Evolutionary conservation across 2,113 vertebrate genomes (phyloP).

Genomic region (Prunella himalayana): DNA sequence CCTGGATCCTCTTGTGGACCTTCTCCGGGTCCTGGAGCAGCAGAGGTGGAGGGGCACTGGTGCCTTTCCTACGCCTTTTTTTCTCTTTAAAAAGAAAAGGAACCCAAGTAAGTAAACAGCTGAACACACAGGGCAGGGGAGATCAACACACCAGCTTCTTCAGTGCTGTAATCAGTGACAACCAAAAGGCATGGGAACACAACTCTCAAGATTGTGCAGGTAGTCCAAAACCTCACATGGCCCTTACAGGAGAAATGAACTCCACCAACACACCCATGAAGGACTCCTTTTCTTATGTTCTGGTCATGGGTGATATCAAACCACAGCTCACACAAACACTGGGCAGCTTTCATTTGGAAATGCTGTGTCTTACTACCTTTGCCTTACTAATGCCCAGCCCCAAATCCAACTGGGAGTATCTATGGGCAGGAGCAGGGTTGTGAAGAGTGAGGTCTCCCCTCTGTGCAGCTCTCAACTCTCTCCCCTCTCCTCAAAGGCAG

Average conservation of each 20-base stretch:
- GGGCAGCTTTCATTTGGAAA: background rate
- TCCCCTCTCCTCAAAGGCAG: background rate
- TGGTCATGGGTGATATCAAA: background rate
- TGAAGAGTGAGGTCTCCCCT: background rate
- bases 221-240: background rate
- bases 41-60: conserved; percentile 71
- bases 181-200: background rate
- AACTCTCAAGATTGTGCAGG: background rate
- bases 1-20: conserved; percentile 73
- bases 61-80: conserved; percentile 65
- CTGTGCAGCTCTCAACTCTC: background rate
- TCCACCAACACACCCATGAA: background rate
- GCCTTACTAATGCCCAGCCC: background rate
- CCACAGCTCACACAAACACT: background rate
- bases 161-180: background rate
- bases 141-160: background rate
- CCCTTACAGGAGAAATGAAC: background rate
- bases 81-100: conserved; percentile 69
- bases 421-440: background rate
- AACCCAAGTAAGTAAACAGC: background rate
- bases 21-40: conserved; percentile 79
- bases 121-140: background rate
- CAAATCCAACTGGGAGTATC: background rate
- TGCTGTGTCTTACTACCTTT: background rate
- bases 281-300: background rate